Base-by-base conservation (phyloP, 2,113 vertebrate species). In the Pluvialis apricaria region DNA sequence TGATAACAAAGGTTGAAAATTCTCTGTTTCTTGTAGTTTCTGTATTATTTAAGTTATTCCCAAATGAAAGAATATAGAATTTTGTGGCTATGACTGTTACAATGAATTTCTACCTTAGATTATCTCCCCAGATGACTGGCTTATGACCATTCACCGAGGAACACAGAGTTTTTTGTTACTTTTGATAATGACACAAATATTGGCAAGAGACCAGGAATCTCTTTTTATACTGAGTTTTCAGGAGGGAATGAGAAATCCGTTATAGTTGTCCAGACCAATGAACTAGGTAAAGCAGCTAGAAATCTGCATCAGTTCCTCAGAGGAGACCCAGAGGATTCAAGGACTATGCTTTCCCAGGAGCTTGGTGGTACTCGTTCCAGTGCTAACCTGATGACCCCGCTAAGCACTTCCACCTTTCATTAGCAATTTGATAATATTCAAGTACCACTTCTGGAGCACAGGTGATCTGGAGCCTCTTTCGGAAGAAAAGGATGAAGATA, bases 311-410 rank as follows among this genome's bases (percentile, higher is more conserved):
- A 42, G 24, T 31, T 85, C 51, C n/a, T 88, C 55, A 62, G 78
- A 61, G 65, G 20, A 57, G 36, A 55, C 54, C 6, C 5, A 47
- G 65, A 47, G 18, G 26, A 31, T 70, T 84, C 29, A 73, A 87
- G 77, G 12, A 47, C 34, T 52, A 3, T 34, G 42, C 3, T 85
- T 3, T 71, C 36, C 40, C 51, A 85, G 82, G 21, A 85, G 47
- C 8, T 11, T 54, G 10, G 34, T 65, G 40, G 36, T 49, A 40
- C 24, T 85, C 0, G 0, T 70, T 82, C 34, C 24, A 8, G 16
- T 13, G 45, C 40, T 34, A 24, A 26, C 25, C 25, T 19, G 28
- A 54, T 49, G 45, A 70, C 20, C 4, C 6, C 70, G 5, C 7
- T 21, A 55, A 65, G 34, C 1, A 0, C 45, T 72, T 60, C 62